Percentiles rank a stretch among this genome's conserved stretches.
These are phyloP conservation scores for Pipistrellus nathusii DNA, from an alignment of 2,797 vertebrate species.

Conservation along the genomic window DNA sequence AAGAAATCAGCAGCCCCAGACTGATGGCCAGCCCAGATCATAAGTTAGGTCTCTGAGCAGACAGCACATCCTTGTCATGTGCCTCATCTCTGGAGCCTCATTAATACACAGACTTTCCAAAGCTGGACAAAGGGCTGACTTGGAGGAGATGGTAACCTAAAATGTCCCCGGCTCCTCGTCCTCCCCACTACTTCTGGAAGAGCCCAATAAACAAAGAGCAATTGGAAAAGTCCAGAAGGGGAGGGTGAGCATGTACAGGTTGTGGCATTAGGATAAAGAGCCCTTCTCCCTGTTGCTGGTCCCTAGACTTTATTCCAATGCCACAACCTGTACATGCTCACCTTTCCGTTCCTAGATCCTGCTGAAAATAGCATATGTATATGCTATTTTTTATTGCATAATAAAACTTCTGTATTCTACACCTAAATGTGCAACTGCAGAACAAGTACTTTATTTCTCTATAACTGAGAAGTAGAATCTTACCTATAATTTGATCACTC, in stretches of 20 bases:
- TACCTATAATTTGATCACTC: neutral
- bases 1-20: neutral
- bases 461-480: neutral
- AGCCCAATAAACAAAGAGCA: neutral
- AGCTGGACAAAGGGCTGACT: neutral
- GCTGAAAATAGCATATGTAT: neutral
- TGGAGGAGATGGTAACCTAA: neutral
- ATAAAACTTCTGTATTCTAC: neutral
- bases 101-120: slow-evolving; percentile 12
- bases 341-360: neutral
- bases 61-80: neutral
- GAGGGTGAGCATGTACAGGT: neutral
- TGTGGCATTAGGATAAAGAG: neutral
- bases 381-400: neutral
- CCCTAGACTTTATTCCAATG: too few species aligned
- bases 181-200: neutral
- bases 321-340: too few species aligned
- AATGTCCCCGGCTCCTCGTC: neutral
- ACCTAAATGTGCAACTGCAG: neutral
- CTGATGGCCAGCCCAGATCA: neutral
- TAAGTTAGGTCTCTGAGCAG: neutral
- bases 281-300: too few species aligned
- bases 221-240: neutral
- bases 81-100: neutral
- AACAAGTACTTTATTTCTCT: neutral